A percentile compares a stretch with the other conserved stretches of the same genome.
Conservation (phyloP, 2,888 invertebrate species). For the Pammene fasciana region DNA sequence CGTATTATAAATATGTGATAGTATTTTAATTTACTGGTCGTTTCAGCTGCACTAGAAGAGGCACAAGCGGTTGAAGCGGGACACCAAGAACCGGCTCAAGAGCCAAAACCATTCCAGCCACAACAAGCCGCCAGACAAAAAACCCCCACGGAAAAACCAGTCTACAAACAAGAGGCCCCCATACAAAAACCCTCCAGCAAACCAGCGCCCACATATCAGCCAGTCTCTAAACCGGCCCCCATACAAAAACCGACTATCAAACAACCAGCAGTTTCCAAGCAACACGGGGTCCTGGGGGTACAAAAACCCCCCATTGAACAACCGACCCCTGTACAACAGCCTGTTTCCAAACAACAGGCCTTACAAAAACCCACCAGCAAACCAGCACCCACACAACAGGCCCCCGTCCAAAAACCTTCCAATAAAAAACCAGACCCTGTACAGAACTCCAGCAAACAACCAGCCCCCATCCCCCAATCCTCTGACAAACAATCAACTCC, state of each 20-base stretch:
- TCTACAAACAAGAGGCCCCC: not conserved
- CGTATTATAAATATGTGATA: too few relatives aligned
- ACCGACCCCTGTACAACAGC: too few relatives aligned
- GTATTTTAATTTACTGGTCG: not conserved
- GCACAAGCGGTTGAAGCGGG: not conserved
- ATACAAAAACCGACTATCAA: not conserved
- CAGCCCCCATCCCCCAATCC: too few relatives aligned
- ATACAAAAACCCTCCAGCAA: not conserved
- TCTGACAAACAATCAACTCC: too few relatives aligned
- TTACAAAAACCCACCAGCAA: too few relatives aligned
- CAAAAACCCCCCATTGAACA: not conserved
- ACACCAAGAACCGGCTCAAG: not conserved
- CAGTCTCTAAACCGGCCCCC: too few relatives aligned
- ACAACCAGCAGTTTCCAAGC: too few relatives aligned
- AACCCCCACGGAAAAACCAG: not conserved
- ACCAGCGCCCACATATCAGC: too few relatives aligned
- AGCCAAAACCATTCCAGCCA: not conserved
- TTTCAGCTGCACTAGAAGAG: constrained; percentile 8
- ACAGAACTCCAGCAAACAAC: too few relatives aligned
- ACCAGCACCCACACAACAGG: not conserved
- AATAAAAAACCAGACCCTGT: too few relatives aligned
- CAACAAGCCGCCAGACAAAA: not conserved
- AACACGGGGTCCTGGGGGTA: not conserved
- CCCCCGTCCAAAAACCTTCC: too few relatives aligned
- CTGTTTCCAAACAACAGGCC: too few relatives aligned